Conservation (phyloP, 2,797 vertebrate genomes). For the Ptychobarbus kaznakovi region DNA sequence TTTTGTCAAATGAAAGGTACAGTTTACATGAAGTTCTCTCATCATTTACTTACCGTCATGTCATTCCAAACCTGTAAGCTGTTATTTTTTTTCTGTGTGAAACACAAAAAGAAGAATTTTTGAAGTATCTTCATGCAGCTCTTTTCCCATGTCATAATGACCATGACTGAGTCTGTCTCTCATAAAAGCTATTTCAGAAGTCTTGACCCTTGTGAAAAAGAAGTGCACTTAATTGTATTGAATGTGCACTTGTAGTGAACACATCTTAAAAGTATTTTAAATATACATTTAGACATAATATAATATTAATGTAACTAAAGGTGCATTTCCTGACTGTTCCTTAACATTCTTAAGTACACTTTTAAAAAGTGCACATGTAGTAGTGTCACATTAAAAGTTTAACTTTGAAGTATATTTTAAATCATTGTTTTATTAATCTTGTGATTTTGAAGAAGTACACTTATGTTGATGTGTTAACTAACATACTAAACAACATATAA, state of each 20-base stretch:
- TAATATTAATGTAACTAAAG: neutral
- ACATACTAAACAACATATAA: no score
- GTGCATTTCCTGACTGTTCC: neutral
- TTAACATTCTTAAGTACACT: neutral
- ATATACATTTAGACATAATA: neutral
- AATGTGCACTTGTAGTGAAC: neutral
- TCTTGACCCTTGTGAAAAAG: neutral
- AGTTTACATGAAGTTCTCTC: neutral
- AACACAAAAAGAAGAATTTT: conserved; percentile 22
- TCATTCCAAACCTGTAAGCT: neutral
- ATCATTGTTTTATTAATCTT: neutral
- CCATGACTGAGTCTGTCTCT: neutral
- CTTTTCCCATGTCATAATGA: neutral
- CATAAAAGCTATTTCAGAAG: conserved; percentile 10
- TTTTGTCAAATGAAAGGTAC: neutral
- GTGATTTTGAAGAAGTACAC: neutral
- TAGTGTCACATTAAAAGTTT: neutral
- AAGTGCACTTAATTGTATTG: neutral
- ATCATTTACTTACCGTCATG: neutral
- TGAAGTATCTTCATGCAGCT: neutral
- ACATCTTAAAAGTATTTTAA: neutral
- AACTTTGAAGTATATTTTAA: neutral
- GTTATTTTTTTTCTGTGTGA: conserved; percentile 1
- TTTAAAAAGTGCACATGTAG: neutral
- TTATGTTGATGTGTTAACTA: neutral